Conservation (phyloP, 1,140 invertebrate genomes). For the Eufriesea mexicana region DNA sequence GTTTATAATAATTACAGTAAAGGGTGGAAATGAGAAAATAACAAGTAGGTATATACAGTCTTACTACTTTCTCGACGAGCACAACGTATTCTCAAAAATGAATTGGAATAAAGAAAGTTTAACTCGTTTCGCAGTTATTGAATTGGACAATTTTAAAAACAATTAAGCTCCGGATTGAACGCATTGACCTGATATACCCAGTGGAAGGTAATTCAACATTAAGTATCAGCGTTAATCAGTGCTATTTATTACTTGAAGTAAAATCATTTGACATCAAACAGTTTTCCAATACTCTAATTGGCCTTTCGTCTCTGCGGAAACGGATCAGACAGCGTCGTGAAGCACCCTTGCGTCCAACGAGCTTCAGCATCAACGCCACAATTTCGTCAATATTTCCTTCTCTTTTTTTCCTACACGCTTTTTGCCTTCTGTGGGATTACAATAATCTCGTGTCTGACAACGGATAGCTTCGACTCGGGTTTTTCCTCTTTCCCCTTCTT, state of each 20-base stretch:
- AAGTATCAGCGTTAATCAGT: background rate
- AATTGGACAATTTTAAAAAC: background rate
- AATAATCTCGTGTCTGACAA: conserved; percentile 6
- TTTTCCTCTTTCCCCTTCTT: no score
- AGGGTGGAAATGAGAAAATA: no score
- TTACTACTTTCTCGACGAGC: no score
- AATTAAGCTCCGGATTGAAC: background rate
- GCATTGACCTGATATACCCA: background rate
- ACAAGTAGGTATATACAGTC: no score
- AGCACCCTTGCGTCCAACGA: background rate
- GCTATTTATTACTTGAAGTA: background rate
- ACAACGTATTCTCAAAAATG: no score
- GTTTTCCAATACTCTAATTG: conserved; percentile 25
- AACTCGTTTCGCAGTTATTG: no score
- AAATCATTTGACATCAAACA: background rate
- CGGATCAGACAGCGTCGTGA: background rate
- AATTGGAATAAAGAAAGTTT: no score
- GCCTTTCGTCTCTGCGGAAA: background rate
- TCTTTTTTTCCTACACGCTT: no score
- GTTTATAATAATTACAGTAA: no score
- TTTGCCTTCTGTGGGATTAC: background rate
- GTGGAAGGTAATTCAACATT: background rate
- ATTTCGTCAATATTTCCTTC: background rate
- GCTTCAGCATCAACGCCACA: no score
- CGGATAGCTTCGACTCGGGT: background rate